phyloP scores from a whole-genome alignment of 2,113 vertebrate genomes.

The Pseudorectes ferrugineus region DNA sequence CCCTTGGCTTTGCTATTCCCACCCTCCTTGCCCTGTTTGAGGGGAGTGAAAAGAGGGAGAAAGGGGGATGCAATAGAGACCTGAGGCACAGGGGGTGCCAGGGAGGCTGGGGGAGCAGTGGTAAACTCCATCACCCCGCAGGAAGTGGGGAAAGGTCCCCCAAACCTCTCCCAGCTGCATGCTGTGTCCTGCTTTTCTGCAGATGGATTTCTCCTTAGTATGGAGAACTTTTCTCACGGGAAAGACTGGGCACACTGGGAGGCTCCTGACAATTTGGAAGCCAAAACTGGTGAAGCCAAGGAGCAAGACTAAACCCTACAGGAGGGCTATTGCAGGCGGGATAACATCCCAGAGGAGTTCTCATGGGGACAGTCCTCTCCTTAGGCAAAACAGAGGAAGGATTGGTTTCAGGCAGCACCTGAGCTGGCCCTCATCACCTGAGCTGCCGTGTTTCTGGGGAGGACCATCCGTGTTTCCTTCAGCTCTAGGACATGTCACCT shows the following conservation, averaged over 20 bases:
- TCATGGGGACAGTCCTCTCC: neutral
- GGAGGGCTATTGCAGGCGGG: neutral
- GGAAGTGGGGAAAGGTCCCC: neutral
- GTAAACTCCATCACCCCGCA: neutral
- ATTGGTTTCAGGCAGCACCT: neutral
- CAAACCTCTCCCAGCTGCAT: neutral
- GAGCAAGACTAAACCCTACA: neutral
- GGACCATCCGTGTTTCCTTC: neutral
- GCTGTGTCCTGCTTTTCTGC: neutral
- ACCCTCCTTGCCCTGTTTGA: neutral
- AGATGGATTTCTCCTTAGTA: neutral
- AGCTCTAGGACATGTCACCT: neutral
- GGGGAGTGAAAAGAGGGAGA: neutral
- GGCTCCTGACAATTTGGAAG: neutral
- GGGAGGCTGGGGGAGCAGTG: neutral
- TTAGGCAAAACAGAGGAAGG: neutral
- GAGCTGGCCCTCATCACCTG: neutral
- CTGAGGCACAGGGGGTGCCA: neutral
- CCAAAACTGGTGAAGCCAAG: neutral
- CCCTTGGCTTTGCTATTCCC: neutral
- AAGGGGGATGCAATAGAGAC: too few species aligned
- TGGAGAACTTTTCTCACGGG: neutral
- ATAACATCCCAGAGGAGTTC: neutral
- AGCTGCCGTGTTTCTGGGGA: neutral
- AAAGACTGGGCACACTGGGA: neutral